Base-by-base conservation (phyloP, 2,888 invertebrate species). In the Yponomeuta sedellus region DNA sequence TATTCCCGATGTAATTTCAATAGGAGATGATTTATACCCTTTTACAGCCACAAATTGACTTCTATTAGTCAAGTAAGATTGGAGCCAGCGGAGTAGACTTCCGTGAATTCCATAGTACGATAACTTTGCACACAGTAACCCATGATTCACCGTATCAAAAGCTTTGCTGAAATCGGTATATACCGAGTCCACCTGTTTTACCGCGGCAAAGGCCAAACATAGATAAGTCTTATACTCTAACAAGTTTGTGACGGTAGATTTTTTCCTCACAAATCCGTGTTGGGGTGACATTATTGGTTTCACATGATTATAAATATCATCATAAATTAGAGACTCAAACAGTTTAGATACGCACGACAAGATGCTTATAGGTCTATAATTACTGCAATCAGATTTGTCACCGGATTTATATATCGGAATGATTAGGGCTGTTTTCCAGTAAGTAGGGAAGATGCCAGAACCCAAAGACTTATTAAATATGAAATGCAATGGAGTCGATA, bases 341-440 rank as follows among this genome's bases (percentile, higher is more conserved):
- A 40, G 12, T 40, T 70, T 69, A 0, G 59, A 67, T 16, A 66
- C 34, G 28, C 64, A 44, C 39, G 67, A 67, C 8, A 71, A 57
- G 10, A 70, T 67, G 3, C 70, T 70, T 25, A 71, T 68, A 5
- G 70, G 70, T 28, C 71, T 67, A 25, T 69, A 69, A 34, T 68
- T 69, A 16, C 20, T 2, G 11, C 67, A 67, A 4, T 66, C 16
- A 19, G n/a, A 52, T n/a, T 39, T 16, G 28, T 67, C 67, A n/a
- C 69, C 70, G 10, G 64, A 66, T 59, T 71, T 71, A 19, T 59
- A 58, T 25, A 70, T 67, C 0, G 71, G 69, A 1, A 66, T 67
- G 10, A 71, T 44, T 16, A 65, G 39, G 0, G 69, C 70, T n/a
- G 11, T 56, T 64, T 69, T 70, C 70, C 69, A 71, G 5, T 65